Base-by-base conservation (phyloP, 2,888 invertebrate species). In the Eupithecia pulchellata region DNA sequence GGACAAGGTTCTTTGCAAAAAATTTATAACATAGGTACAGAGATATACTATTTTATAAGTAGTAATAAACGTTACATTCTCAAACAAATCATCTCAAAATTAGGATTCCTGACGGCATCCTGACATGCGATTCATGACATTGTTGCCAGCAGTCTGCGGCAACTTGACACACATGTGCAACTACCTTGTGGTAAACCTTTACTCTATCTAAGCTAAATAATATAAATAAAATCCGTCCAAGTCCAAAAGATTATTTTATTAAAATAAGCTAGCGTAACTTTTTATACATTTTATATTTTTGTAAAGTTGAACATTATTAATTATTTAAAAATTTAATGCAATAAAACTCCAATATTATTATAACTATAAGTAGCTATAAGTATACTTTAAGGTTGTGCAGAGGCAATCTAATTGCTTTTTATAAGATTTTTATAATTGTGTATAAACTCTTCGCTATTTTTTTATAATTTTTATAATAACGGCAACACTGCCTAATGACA, bases 361-460 rank as follows among this genome's bases (percentile, higher is more conserved):
- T 72, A 63, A 60, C 39, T 71, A 52, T 68, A 76, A 86, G 80
- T 57, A 17, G 57, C 57, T 57, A 8, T n/a, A 29, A 58, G 32
- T 4, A 20, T 87, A 86, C 83, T 65, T 80, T 85, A 84, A 85
- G 91, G 91, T 93, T 92, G 92, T 92, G 91, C 81, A 77, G 77
- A 82, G 81, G 91, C 91, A 91, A 92, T 92, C 81, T 82, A 83
- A 93, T 91, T 92, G 92, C 92, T 89, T 84, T 82, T 84, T 82
- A 80, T 82, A 82, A 74, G 78, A 75, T 74, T 76, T 73, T 77
- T 77, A 74, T 75, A 77, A 74, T 74, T 83, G 82, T 83, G 82
- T 84, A 82, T 81, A 82, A 79, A 82, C 55, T 73, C 76, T 78
- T 76, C 70, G 63, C 39, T 74, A 73, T 42, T 70, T 69, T n/a